A percentile compares a stretch with the other conserved stretches of the same genome.
Conservation (phyloP, 2,113 vertebrate genomes). For the Callopanchax toddi region DNA sequence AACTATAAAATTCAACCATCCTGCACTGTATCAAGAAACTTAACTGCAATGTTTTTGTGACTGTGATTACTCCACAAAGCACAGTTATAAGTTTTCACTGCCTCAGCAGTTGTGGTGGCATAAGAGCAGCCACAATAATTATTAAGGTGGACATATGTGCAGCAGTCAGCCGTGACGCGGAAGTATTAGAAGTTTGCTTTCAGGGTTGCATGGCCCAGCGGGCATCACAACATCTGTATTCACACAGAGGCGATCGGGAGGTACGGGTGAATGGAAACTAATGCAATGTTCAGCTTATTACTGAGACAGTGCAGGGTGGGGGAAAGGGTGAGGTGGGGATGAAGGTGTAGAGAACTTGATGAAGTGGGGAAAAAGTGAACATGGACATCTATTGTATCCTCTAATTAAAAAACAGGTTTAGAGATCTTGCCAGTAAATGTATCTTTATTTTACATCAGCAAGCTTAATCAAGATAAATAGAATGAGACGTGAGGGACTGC, state of each 20-base stretch:
- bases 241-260: slow-evolving; percentile 60
- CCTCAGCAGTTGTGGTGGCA: slow-evolving; percentile 4
- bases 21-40: neutral
- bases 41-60: neutral
- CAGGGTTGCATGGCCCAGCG: slow-evolving; percentile 11
- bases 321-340: slow-evolving; percentile 9
- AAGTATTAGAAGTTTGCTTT: slow-evolving; percentile 41
- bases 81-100: slow-evolving; percentile 18
- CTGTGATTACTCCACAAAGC: neutral
- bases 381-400: neutral
- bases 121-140: slow-evolving; percentile 24
- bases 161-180: slow-evolving; percentile 39
- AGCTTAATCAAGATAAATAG: neutral
- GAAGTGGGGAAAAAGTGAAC: slow-evolving; percentile 16
- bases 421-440: neutral
- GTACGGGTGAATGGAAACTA: slow-evolving; percentile 67
- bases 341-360: slow-evolving; percentile 35
- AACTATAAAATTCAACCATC: neutral
- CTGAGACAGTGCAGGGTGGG: slow-evolving; percentile 14
- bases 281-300: slow-evolving; percentile 70
- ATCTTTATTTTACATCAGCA: too few species aligned
- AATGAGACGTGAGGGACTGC: neutral
- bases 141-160: slow-evolving; percentile 44
- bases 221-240: slow-evolving; percentile 31
- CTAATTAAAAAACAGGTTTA: neutral